phyloP scores from a whole-genome alignment of 1,140 invertebrate species.

The Manduca sexta region DNA sequence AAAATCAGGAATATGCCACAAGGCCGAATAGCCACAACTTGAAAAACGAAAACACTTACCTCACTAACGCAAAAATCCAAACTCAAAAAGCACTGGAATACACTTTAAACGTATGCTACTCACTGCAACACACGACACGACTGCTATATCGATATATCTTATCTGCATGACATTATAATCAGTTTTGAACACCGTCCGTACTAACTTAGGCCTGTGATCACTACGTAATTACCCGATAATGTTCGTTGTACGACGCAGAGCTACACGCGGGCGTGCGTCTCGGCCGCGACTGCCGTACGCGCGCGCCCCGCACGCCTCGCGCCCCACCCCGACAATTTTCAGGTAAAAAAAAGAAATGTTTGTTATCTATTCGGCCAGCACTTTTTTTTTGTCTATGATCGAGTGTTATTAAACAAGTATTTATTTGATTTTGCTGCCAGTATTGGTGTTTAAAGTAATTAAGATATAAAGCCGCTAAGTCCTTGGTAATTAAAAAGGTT shows the following conservation, averaged over 20 bases:
- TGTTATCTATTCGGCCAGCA: slow-evolving; percentile 45
- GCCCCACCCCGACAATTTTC: slow-evolving; percentile 50
- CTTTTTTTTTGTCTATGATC: slow-evolving; percentile 13
- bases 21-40: background rate
- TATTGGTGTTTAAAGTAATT: too few relatives aligned
- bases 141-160: slow-evolving; percentile 43
- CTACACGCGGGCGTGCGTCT: slow-evolving; percentile 34
- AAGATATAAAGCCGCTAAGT: too few relatives aligned
- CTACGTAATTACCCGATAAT: slow-evolving; percentile 4
- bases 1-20: too few relatives aligned
- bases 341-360: slow-evolving; percentile 48
- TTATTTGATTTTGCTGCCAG: background rate
- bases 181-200: slow-evolving; percentile 28
- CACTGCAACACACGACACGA: slow-evolving; percentile 38
- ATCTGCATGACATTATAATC: slow-evolving; percentile 23
- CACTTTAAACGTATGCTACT: slow-evolving; percentile 21
- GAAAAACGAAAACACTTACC: slow-evolving; percentile 29
- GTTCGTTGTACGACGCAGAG: slow-evolving; percentile 4
- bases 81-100: slow-evolving; percentile 17
- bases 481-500: too few relatives aligned
- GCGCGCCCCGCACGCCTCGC: slow-evolving; percentile 34
- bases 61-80: slow-evolving; percentile 44
- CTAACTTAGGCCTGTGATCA: slow-evolving; percentile 30
- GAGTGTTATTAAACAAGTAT: background rate
- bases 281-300: slow-evolving; percentile 45